These are phyloP conservation scores for Ifrita kowaldi DNA, from an alignment of 2,113 vertebrate genomes.

Conservation along the genomic window DNA sequence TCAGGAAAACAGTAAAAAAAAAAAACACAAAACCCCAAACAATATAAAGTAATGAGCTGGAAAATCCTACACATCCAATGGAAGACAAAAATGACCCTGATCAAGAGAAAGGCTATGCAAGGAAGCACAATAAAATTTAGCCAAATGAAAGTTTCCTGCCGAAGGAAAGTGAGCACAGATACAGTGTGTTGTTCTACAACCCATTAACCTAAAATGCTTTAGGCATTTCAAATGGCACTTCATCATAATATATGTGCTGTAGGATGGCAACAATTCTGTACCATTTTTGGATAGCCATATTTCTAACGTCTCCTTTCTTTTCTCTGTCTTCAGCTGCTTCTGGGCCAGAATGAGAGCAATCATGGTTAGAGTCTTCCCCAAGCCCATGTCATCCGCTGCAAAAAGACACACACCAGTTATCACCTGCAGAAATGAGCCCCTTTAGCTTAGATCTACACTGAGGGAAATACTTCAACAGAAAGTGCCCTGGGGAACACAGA, in stretches of 20 bases:
- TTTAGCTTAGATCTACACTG: background rate
- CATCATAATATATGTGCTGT: background rate
- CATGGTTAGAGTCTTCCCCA: constrained; percentile 95
- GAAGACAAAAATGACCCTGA: background rate
- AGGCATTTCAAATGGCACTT: background rate
- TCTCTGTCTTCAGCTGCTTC: constrained; percentile 70
- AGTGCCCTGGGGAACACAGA: background rate
- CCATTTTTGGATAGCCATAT: constrained; percentile 85
- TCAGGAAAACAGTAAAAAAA: background rate
- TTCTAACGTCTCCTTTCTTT: constrained; percentile 55
- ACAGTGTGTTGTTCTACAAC: rapidly evolving
- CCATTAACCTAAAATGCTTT: background rate
- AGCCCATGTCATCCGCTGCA: constrained; percentile 95
- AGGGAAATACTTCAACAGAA: background rate
- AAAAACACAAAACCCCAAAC: background rate
- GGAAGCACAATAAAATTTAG: background rate
- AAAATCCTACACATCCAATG: background rate
- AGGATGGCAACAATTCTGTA: constrained; percentile 16
- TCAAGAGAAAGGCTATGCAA: background rate
- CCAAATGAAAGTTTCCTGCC: background rate
- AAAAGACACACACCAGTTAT: background rate
- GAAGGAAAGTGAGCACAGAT: background rate
- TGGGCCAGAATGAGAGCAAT: constrained; percentile 86
- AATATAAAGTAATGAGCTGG: background rate
- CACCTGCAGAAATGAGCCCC: background rate